Percentiles rank a stretch among this genome's conserved stretches.
phyloP scores from a whole-genome alignment of 2,113 vertebrate species.

The Cheilinus undulatus region DNA sequence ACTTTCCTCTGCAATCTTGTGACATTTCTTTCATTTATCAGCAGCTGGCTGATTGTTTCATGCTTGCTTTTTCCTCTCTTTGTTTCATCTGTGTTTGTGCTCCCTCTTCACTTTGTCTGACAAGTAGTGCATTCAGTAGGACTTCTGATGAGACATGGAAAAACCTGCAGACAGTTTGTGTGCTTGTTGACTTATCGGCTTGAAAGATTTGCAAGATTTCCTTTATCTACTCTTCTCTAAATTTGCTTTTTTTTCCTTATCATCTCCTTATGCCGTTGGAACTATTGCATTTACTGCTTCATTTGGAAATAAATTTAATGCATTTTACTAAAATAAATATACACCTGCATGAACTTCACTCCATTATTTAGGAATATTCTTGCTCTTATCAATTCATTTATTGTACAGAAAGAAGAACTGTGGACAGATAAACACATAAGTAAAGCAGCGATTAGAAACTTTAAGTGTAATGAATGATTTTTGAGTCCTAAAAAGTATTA shows the following conservation, averaged over 20 bases:
- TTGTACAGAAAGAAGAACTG: background rate
- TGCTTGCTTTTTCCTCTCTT: conserved; percentile 8
- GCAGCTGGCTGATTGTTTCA: conserved; percentile 8
- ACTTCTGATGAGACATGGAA: background rate
- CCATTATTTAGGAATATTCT: too few species aligned
- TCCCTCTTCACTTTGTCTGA: conserved; percentile 22
- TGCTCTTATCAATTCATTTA: too few species aligned
- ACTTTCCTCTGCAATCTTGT: background rate
- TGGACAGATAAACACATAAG: background rate
- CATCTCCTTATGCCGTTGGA: too few species aligned
- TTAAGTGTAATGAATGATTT: background rate
- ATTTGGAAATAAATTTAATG: too few species aligned
- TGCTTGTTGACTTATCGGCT: too few species aligned
- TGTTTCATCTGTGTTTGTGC: conserved; percentile 26
- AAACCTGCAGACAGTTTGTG: too few species aligned
- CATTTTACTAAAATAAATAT: too few species aligned
- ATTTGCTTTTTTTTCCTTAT: background rate
- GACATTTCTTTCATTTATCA: conserved; percentile 16
- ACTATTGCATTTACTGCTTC: too few species aligned
- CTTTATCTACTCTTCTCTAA: background rate
- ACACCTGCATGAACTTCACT: too few species aligned
- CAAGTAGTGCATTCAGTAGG: background rate
- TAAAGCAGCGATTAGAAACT: background rate
- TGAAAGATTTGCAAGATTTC: background rate
- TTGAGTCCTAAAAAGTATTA: background rate